Percentiles rank a stretch among this genome's conserved stretches.
phyloP scores from a whole-genome alignment of 2,888 invertebrate species.

The Rhopalosiphum nymphaeae region DNA sequence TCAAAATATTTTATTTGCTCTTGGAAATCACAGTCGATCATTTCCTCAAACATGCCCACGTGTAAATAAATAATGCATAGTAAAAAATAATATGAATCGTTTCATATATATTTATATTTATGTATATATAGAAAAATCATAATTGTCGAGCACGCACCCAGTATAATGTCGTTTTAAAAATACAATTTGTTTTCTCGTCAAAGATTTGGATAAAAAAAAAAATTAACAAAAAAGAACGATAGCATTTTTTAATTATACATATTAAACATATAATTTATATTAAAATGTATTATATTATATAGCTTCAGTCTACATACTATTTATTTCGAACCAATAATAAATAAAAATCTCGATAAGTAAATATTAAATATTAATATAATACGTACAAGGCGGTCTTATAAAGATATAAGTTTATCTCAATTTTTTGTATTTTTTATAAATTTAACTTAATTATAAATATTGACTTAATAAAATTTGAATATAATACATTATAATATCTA shows the following conservation, averaged over 20 bases:
- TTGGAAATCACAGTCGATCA: neutral
- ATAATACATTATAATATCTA: neutral
- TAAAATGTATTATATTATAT: neutral
- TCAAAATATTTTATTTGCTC: neutral
- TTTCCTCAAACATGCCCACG: neutral
- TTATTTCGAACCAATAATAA: neutral
- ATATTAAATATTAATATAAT: neutral
- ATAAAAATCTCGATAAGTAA: neutral
- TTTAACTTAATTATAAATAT: neutral
- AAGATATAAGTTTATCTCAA: neutral
- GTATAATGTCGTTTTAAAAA: neutral
- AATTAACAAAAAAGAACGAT: neutral
- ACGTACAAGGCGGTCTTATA: neutral
- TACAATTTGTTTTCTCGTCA: neutral
- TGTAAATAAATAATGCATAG: neutral
- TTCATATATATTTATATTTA: neutral
- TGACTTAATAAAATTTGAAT: neutral
- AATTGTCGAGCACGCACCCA: neutral
- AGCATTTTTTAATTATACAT: conserved; percentile 2
- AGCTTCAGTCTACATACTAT: neutral
- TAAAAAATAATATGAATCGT: neutral
- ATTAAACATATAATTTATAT: neutral
- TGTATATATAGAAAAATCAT: neutral
- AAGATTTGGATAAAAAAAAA: neutral
- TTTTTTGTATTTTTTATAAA: neutral